Base-by-base conservation (phyloP, 2,888 invertebrate species). In the Phyllotreta striolata region DNA sequence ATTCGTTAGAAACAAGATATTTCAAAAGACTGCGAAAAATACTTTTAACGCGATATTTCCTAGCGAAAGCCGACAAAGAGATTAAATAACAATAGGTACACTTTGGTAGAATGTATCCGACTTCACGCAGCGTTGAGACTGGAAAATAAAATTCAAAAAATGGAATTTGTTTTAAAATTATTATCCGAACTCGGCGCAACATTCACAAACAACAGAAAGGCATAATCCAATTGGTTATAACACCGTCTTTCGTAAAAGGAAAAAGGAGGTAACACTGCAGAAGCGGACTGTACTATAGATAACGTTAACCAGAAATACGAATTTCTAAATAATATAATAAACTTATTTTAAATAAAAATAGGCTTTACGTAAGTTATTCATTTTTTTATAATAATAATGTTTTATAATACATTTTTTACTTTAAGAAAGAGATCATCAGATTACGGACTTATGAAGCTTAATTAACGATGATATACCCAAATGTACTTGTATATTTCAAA, bases 91-190 rank as follows among this genome's bases (percentile, higher is more conserved):
- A 35, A 59, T 6, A 49, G 14, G 52, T 52, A 59, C 59, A 59
- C 43, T 51, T 59, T 59, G 34, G 34, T 24, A 24, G 43, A 57
- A 46, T 57, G 38, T 57, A 57, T 57, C 57, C 10, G 37, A 10
- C 37, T 49, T 35, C 47, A 14, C 38, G 43, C 8, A 37, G 51
- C 37, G 37, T 51, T 51, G 39, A 6, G 38, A 52, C 52, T 10
- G 38, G 38, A 39, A 60, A 61, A 61, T 61, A 61, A 61, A 24
- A 24, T 24, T 24, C 24, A 24, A 24, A 24, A 24, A 61, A 62
- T 55, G 44, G 60, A 55, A 40, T 55, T 62, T 62, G 62, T 52
- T 55, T 62, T 62, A 62, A 62, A 62, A 54, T 62, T 54, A 55
- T 55, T 62, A 62, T 38, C 54, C 38, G 41, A 6, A 39, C 14